Evolutionary conservation across 2,113 vertebrate genomes (phyloP), one percentile per base, ranked within the genome.

Genomic region (Misgurnus anguillicaudatus): DNA sequence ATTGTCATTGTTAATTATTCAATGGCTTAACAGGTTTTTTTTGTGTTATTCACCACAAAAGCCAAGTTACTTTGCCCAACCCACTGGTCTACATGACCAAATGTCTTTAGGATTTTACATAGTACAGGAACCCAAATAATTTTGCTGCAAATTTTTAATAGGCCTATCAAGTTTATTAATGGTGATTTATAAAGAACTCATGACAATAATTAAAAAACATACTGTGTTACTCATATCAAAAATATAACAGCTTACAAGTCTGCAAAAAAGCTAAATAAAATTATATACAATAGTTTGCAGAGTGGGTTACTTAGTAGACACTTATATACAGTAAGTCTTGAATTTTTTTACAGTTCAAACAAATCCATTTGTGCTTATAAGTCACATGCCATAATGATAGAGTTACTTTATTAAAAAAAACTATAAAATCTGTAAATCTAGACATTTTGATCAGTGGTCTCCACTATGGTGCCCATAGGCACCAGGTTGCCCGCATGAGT

Each of bases 261-360:
- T 89, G 86, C 87, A 85, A 82, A 88, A 89, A 90, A 88, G 86
- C 86, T 74, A 87, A 73, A 85, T 76, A 88, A 80, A 87, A 89
- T 86, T 91, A 91, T 92, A 80, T 92, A 93, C 90, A 92, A 58
- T 84, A 85, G 85, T 88, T 87, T 90, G 87, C 86, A 80, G 88
- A 86, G 75, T 53, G 78, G 74, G 80, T 85, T 87, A 78, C 21
- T 55, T 78, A 85, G 80, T 82, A 89, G 87, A 89, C 80, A 80
- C 85, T 79, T 90, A 90, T 92, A 79, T 88, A 90, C 85, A 83
- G 42, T 48, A 67, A 82, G 63, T 14, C 70, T 39, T 8, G 61
- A 2, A 57, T 53, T 66, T 80, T 78, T 81, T 76, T 62, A 77
- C 79, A n/a, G 17, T 86, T 80, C 19, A 80, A 77, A 60, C 45